Conservation (phyloP, 23 tunicate genomes). For the Styela plicata region DNA sequence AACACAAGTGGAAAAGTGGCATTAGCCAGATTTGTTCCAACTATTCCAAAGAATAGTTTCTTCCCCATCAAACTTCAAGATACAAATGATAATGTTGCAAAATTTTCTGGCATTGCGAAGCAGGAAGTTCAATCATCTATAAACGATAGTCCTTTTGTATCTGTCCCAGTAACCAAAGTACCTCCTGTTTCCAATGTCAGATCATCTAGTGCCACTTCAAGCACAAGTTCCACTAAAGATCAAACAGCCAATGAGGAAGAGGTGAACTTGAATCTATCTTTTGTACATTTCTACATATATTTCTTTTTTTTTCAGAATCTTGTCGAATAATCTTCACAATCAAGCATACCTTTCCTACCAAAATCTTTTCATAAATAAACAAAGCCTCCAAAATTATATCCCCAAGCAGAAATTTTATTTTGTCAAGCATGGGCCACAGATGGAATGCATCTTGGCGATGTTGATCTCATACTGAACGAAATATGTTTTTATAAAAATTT, state of each 20-base stretch:
- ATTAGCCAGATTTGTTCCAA: constrained; percentile 6
- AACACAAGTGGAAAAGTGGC: constrained; percentile 5
- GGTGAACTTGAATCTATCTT: no score
- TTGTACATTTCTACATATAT: no score
- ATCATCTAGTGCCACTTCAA: not conserved
- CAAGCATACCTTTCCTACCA: no score
- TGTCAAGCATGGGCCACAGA: no score
- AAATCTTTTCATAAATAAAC: no score
- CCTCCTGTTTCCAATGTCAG: not conserved
- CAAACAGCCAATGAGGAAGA: not conserved
- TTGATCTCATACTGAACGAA: no score
- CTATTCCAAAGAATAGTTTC: constrained; percentile 1
- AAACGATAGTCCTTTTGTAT: not conserved
- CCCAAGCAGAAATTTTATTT: no score
- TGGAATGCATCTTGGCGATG: no score
- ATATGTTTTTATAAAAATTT: no score
- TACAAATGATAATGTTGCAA: not conserved
- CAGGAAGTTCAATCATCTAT: not conserved
- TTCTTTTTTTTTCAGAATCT: no score
- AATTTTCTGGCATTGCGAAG: not conserved
- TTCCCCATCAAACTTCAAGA: constrained; percentile 15
- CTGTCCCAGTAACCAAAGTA: not conserved
- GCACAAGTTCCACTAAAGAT: not conserved
- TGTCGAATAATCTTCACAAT: no score
- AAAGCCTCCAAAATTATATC: no score